These are phyloP conservation scores for Callinectes sapidus DNA, from an alignment of 2,888 invertebrate genomes.

Conservation along the genomic window DNA sequence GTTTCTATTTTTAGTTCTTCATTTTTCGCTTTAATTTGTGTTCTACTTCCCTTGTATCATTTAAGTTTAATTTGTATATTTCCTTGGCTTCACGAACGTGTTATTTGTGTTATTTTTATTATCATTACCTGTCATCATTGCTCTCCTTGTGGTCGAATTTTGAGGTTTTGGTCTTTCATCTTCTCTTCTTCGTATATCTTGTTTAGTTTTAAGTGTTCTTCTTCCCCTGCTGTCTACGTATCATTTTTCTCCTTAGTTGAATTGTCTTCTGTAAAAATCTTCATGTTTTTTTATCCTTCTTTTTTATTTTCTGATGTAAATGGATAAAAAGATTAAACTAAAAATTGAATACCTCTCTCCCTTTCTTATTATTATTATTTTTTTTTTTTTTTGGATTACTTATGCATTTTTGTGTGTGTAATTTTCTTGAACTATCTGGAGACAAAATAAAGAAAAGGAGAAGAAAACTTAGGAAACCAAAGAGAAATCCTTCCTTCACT, in stretches of 20 bases:
- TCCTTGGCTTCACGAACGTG: background rate
- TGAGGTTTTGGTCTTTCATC: too few species aligned
- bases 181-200: too few species aligned
- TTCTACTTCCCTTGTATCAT: too few species aligned
- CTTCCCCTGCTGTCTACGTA: too few species aligned
- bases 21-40: background rate
- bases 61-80: too few species aligned
- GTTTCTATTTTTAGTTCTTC: background rate
- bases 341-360: background rate
- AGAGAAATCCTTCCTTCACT: background rate
- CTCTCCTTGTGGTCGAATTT: background rate
- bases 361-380: background rate
- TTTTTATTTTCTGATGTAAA: too few species aligned
- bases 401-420: background rate
- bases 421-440: background rate
- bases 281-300: too few species aligned
- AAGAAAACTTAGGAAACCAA: background rate
- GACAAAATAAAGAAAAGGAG: too few species aligned
- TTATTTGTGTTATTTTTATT: background rate
- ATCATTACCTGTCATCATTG: background rate
- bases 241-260: too few species aligned
- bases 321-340: too few species aligned
- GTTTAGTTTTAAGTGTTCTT: too few species aligned
- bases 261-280: too few species aligned
- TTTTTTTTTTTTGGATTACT: background rate